Base-by-base conservation (phyloP, 2,113 vertebrate genomes). In the Pedetes capensis region DNA sequence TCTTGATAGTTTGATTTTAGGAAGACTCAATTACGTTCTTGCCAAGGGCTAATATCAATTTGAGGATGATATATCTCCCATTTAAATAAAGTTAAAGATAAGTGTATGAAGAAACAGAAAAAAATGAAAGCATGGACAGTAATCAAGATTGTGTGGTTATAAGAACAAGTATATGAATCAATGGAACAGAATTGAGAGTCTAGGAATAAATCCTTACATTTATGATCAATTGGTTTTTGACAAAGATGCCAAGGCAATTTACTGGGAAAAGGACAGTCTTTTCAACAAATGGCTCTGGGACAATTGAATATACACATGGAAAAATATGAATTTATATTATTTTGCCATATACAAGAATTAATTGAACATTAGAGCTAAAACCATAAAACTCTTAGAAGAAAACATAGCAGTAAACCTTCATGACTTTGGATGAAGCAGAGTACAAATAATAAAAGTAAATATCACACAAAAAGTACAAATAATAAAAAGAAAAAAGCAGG, bases 1-100 rank as follows among this genome's bases (percentile, higher is more conserved):
- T 25, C 95, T 95, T 97, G 96, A 95, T 95, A 61, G 69, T 91
- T 95, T 97, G 96, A 95, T 93, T 97, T 93, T 88, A 95, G 91
- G 93, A 92, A 82, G 81, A 81, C 63, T 85, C 96, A 92, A 91
- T 96, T 96, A 96, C 61, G 53, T 95, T 94, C 91, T 96, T 88
- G 81, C 95, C 87, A 96, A 96, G 79, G 89, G 85, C 94, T 95
- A 93, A 92, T 92, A 95, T 94, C 94, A 95, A 71, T 96, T 87
- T 95, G 91, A 81, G 53, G 59, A 92, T 88, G 92, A 96, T 89
- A 87, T 93, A 79, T 90, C 85, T 96, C 29, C 53, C 32, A 91
- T 66, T 91, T 92, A 97, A 96, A 85, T 90, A 94, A 94, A 92
- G 93, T 90, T 90, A 93, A 91, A 92, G 76, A 87, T 95, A 91